phyloP scores from a whole-genome alignment of 2,113 vertebrate genomes.

The Bungarus multicinctus region DNA sequence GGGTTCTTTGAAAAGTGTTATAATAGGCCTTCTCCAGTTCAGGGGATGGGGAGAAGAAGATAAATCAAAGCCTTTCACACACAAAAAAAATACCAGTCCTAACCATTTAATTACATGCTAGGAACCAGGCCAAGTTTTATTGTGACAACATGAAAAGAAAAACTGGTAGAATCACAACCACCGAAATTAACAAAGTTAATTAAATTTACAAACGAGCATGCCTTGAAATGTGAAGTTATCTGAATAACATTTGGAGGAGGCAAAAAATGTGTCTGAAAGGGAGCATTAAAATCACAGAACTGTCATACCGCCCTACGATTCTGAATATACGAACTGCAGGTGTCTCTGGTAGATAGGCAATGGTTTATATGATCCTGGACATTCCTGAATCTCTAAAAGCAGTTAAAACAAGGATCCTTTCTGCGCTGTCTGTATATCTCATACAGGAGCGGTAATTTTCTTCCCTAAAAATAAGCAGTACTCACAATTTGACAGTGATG shows the following conservation, averaged over 20 bases:
- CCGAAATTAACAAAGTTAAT: constrained; percentile 51
- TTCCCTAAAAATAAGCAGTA: not conserved
- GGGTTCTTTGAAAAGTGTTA: not conserved
- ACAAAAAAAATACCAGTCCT: constrained; percentile 21
- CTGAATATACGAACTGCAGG: constrained; percentile 28
- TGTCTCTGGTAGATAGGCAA: constrained; percentile 13
- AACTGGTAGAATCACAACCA: constrained; percentile 44
- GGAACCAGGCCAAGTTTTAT: constrained; percentile 36
- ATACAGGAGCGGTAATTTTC: not conserved
- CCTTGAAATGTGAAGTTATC: constrained; percentile 40
- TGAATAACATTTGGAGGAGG: constrained; percentile 34
- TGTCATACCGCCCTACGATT: not conserved
- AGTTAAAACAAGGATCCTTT: constrained; percentile 1
- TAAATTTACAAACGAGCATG: constrained; percentile 40
- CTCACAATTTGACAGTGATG: not conserved
- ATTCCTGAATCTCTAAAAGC: not conserved
- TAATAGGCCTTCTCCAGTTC: constrained; percentile 14
- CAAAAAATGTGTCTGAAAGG: constrained; percentile 32
- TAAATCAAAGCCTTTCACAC: constrained; percentile 34
- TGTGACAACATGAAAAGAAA: not conserved
- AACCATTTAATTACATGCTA: constrained; percentile 32
- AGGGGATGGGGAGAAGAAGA: not conserved
- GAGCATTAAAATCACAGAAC: constrained; percentile 2
- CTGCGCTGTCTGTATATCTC: not conserved
- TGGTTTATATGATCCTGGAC: constrained; percentile 38